Evolutionary conservation across 1,140 invertebrate species (phyloP), one percentile per base, ranked within the genome.

Genomic region (Brachionus plicatilis): DNA sequence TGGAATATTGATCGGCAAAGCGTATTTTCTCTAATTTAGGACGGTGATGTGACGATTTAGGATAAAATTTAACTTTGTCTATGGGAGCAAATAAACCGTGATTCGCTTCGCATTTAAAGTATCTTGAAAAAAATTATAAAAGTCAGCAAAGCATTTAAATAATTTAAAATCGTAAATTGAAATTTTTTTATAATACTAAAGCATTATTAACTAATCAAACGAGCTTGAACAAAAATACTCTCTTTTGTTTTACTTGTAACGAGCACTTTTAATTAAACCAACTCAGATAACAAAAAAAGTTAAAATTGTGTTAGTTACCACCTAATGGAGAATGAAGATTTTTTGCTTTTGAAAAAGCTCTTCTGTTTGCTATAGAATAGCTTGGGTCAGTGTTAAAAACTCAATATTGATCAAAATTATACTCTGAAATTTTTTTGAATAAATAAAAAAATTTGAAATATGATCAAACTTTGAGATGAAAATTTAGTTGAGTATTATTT

Each of bases 11-110:
- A 20, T 60, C 20, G 8, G 53, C 3, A 60, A 60, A 60, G 53
- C 53, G 53, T 60, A 60, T 60, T 60, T 20, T 60, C 17, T 60
- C 20, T 24, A 60, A 8, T 60, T 60, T 60, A 20, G n/a, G 53
- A 17, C 53, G 20, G 17, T 60, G 20, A 29, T 41, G 11, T 12
- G 24, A 37, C 66, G 66, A 1, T 29, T n/a, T 7, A 9, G 27
- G 27, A 17, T 70, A 20, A 11, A 82, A 33, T 75, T 78, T 41
- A 12, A 90, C 88, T 86, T 88, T 88, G 12, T 88, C 87, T 50
- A 86, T 82, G 8, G 88, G 89, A 20, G 88, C 89, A 85, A 90
- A 90, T 80, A 90, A 87, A 14, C 89, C 89, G 83, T 88, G 87
- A 37, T 87, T 87, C 7, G 85, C 84, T 37, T 79, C 53, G 85